Percentiles rank a stretch among this genome's conserved stretches.
These are phyloP conservation scores for Nyctibius grandis DNA, from an alignment of 2,797 vertebrate species.

Conservation along the genomic window DNA sequence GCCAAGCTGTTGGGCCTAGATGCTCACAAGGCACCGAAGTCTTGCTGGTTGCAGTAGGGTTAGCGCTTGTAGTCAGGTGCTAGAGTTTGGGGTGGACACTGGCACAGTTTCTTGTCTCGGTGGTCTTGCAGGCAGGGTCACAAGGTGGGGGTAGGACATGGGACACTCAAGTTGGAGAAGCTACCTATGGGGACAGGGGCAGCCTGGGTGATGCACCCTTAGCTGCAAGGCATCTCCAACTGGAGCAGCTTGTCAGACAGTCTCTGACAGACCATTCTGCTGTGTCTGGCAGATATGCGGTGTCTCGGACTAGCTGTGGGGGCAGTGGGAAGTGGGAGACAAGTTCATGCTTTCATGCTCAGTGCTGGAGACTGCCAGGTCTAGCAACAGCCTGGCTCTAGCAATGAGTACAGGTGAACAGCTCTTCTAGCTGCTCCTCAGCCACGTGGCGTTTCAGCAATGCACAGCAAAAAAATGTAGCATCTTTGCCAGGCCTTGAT, in stretches of 20 bases:
- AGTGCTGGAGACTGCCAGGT: neutral
- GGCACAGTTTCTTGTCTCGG: neutral
- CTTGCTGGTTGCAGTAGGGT: neutral
- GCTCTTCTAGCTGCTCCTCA: neutral
- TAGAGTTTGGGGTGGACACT: neutral
- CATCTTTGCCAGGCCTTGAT: neutral
- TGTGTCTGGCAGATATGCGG: neutral
- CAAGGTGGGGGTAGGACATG: neutral
- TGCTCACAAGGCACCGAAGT: neutral
- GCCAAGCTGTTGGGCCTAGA: neutral
- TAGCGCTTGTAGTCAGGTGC: neutral
- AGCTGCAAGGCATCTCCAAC: neutral
- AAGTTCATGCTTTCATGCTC: neutral
- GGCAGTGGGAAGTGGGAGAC: neutral
- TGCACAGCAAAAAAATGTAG: neutral
- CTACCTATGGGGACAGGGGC: neutral
- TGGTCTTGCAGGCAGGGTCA: neutral
- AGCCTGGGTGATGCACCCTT: neutral
- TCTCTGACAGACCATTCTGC: neutral
- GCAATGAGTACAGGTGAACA: neutral
- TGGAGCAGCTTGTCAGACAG: neutral
- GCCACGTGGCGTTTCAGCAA: constrained; percentile 19
- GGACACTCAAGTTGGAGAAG: neutral
- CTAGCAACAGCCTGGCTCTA: neutral
- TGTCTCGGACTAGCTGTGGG: neutral